Conservation (phyloP, 2,797 vertebrate species). For the Parotocinclus haroldoi region DNA sequence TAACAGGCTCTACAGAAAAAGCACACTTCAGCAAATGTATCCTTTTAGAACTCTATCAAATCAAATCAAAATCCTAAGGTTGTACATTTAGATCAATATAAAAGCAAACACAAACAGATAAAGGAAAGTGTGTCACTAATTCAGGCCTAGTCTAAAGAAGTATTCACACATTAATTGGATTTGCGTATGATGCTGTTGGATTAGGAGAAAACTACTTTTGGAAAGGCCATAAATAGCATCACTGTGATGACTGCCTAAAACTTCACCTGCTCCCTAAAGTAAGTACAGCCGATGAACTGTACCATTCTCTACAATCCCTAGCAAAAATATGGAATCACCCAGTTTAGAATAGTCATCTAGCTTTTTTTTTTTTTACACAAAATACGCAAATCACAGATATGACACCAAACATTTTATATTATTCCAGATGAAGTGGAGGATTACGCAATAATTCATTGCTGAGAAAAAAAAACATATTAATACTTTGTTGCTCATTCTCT, state of each 20-base stretch:
- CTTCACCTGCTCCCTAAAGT: not conserved
- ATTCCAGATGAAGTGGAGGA: no score
- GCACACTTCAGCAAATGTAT: conserved; percentile 21
- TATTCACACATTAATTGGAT: conserved; percentile 1
- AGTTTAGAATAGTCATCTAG: no score
- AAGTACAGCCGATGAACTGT: no score
- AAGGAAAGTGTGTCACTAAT: not conserved
- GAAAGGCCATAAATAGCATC: not conserved
- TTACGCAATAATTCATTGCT: no score
- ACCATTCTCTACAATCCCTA: no score
- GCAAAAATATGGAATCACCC: no score
- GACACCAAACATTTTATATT: no score
- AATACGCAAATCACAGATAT: no score
- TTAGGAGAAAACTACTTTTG: conserved; percentile 33
- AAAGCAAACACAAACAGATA: conserved; percentile 11
- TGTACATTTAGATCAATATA: conserved; percentile 5
- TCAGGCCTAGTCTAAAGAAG: not conserved
- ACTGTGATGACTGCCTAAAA: conserved; percentile 26
- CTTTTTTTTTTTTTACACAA: no score
- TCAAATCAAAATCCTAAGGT: conserved; percentile 15
- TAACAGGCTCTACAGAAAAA: not conserved
- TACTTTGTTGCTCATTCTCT: no score
- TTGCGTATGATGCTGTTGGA: not conserved
- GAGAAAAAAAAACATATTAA: no score
- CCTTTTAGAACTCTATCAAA: conserved; percentile 8